A percentile compares a stretch with the other conserved stretches of the same genome.
phyloP scores from a whole-genome alignment of 1,140 invertebrate genomes.

The Drosophila fuyamai region DNA sequence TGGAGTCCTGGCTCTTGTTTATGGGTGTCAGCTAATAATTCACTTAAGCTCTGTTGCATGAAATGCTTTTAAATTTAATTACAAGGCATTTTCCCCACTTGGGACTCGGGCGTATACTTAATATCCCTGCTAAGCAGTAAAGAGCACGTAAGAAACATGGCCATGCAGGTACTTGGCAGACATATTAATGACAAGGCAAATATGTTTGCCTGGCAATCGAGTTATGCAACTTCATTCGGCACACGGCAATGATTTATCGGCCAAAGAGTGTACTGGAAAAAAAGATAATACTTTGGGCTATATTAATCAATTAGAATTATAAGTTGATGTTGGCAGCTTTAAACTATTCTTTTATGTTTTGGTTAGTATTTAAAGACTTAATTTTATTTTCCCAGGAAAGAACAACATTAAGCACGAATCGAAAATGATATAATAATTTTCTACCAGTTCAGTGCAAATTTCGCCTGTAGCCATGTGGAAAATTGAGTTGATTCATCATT shows the following conservation, averaged over 20 bases:
- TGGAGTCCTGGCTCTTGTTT: slow-evolving; percentile 47
- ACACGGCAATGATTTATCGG: slow-evolving; percentile 45
- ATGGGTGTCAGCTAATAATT: slow-evolving; percentile 58
- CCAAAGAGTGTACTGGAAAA: slow-evolving; percentile 2
- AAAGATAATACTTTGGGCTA: background rate
- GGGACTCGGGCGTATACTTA: slow-evolving; percentile 30
- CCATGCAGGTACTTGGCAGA: slow-evolving; percentile 36
- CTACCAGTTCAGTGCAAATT: background rate
- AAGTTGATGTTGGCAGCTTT: too few species aligned
- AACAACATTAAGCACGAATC: too few species aligned
- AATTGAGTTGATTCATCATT: slow-evolving; percentile 63
- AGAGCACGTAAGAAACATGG: slow-evolving; percentile 5
- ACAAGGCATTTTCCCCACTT: slow-evolving; percentile 45
- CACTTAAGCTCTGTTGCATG: slow-evolving; percentile 50
- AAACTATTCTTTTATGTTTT: too few species aligned
- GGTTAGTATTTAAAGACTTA: too few species aligned
- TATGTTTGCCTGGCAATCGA: slow-evolving; percentile 56
- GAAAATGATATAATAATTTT: background rate
- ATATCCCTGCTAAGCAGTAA: slow-evolving; percentile 23
- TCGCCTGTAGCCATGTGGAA: slow-evolving; percentile 18
- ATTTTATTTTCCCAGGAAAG: too few species aligned
- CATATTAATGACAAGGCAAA: slow-evolving; percentile 68
- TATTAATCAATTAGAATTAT: background rate
- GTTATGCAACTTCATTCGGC: slow-evolving; percentile 53
- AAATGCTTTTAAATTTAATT: slow-evolving; percentile 73